These are phyloP conservation scores for Taurulus bubalis DNA, from an alignment of 2,113 vertebrate genomes.

Conservation along the genomic window DNA sequence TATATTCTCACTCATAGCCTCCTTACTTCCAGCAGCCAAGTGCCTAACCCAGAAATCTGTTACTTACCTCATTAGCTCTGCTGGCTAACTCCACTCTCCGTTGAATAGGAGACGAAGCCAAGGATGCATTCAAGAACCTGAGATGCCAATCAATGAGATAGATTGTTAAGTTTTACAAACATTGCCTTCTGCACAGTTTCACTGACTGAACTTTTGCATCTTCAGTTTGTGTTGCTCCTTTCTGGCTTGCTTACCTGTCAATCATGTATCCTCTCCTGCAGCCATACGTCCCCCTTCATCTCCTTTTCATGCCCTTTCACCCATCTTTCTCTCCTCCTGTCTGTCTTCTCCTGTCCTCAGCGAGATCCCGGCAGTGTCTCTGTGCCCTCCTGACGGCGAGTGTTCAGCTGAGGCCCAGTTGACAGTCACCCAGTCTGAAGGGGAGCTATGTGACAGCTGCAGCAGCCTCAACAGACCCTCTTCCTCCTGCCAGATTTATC, in stretches of 20 bases:
- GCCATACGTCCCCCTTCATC: background rate
- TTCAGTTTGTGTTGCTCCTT: background rate
- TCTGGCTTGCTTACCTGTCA: background rate
- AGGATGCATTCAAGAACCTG: constrained; percentile 13
- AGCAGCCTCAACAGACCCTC: constrained; percentile 76
- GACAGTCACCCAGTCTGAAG: constrained; percentile 70
- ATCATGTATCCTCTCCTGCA: background rate
- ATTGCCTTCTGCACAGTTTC: constrained; percentile 1
- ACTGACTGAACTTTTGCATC: constrained; percentile 9
- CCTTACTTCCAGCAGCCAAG: constrained; percentile 30
- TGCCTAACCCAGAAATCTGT: constrained; percentile 32
- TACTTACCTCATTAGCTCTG: constrained; percentile 48
- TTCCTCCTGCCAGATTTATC: constrained; percentile 80
- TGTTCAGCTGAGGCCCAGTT: constrained; percentile 62
- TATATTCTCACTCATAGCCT: background rate
- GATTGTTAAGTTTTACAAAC: background rate
- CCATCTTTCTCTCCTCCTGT: constrained; percentile 10
- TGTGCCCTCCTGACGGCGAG: constrained; percentile 81
- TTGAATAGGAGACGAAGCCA: constrained; percentile 11
- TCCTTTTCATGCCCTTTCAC: constrained; percentile 3
- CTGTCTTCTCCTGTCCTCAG: constrained; percentile 54
- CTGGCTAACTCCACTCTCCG: background rate
- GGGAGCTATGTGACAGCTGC: constrained; percentile 75
- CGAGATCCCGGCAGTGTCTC: constrained; percentile 81
- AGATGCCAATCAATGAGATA: constrained; percentile 15